Evolutionary conservation across 2,888 invertebrate species (phyloP).

Genomic region (Cacoxenus indagator): DNA sequence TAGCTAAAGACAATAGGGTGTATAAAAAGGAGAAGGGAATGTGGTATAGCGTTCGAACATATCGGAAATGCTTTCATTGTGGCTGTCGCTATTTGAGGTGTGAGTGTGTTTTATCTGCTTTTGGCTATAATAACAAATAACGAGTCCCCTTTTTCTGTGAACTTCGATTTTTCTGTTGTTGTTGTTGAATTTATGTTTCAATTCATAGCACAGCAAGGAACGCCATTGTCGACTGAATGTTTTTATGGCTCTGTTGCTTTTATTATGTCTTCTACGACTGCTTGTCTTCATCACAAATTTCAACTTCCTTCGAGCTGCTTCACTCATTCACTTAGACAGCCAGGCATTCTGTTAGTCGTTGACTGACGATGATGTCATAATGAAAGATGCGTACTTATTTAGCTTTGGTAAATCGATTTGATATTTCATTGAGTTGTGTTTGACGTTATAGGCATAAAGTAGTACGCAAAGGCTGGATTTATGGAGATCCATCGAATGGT

Average conservation of each 20-base stretch:
- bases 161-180: not conserved
- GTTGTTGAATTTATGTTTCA: conserved; percentile 14
- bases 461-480: not conserved
- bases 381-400: conserved; percentile 15
- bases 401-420: conserved; percentile 20
- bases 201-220: not conserved
- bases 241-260: conserved; percentile 18
- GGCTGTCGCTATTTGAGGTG: not conserved
- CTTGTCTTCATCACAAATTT: too few relatives aligned
- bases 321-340: too few relatives aligned
- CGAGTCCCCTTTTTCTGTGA: not conserved
- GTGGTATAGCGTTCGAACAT: not conserved
- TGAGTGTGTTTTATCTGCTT: not conserved
- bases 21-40: not conserved
- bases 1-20: not conserved
- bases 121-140: not conserved
- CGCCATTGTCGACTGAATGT: not conserved
- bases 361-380: conserved; percentile 17
- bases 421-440: conserved; percentile 18
- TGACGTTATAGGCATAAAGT: not conserved
- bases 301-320: too few relatives aligned
- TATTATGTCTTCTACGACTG: not conserved
- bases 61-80: not conserved
- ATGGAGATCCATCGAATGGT: not conserved
- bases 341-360: not conserved